Evolutionary conservation across 2,888 invertebrate species (phyloP).

Genomic region (Melipona beecheii): DNA sequence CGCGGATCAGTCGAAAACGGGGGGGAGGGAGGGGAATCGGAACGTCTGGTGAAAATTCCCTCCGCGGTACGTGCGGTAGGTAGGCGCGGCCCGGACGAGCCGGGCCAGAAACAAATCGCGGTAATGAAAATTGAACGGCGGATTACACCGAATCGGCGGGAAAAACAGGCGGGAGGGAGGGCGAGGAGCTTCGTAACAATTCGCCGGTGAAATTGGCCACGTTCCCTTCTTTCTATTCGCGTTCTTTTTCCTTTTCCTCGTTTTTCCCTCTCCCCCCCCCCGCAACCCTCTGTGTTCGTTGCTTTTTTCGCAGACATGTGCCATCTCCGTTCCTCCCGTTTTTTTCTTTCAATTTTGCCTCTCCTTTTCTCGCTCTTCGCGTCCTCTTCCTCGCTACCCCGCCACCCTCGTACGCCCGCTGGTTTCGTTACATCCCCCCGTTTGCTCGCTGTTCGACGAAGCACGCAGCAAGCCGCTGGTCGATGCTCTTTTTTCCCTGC

Average conservation of each 20-base stretch:
- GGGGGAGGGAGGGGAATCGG: not conserved
- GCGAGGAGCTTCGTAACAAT: conserved; percentile 58
- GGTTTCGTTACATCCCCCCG: conserved; percentile 54
- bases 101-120: conserved; percentile 63
- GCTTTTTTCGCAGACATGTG: conserved; percentile 50
- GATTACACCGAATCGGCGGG: conserved; percentile 50
- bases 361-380: not conserved
- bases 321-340: conserved; percentile 58
- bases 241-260: not conserved
- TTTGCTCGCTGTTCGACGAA: conserved; percentile 21
- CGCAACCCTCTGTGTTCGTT: conserved; percentile 9
- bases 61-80: not conserved
- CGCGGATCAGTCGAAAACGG: not conserved
- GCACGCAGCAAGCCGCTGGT: conserved; percentile 21
- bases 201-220: conserved; percentile 63
- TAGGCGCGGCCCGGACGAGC: conserved; percentile 37
- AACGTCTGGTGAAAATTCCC: not conserved
- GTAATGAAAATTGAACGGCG: conserved; percentile 69
- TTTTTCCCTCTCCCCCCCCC: not conserved
- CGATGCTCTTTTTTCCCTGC: conserved; percentile 53
- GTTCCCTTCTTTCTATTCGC: conserved; percentile 25
- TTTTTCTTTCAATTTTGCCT: not conserved
- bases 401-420: not conserved
- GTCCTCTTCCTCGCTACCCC: conserved; percentile 19
- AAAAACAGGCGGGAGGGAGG: conserved; percentile 50